Percentiles rank a stretch among this genome's conserved stretches.
phyloP scores from a whole-genome alignment of 2,888 invertebrate species.

The Eupithecia exiguata region DNA sequence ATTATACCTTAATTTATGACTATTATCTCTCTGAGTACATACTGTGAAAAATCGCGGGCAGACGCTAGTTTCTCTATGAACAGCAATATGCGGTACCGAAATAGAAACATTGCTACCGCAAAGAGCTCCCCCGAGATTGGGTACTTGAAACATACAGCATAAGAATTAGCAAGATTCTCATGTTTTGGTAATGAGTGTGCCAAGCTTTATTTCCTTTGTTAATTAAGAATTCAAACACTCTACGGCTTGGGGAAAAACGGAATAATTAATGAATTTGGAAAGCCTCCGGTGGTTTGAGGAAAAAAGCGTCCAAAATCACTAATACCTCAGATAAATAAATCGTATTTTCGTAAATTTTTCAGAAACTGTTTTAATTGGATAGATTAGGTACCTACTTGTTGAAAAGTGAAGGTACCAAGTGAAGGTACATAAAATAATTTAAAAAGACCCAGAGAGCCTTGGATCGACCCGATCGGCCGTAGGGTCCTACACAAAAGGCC shows the following conservation, averaged over 20 bases:
- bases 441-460: too few relatives aligned
- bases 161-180: conserved; percentile 26
- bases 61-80: background rate
- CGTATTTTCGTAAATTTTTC: background rate
- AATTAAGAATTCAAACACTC: conserved; percentile 38
- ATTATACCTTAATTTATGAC: background rate
- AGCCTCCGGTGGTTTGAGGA: background rate
- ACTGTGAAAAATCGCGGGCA: background rate
- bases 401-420: too few relatives aligned
- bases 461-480: too few relatives aligned
- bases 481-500: too few relatives aligned
- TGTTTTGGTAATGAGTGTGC: conserved; percentile 35
- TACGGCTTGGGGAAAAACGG: conserved; percentile 16
- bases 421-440: too few relatives aligned
- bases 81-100: background rate
- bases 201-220: conserved; percentile 33
- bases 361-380: background rate
- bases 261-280: conserved; percentile 27
- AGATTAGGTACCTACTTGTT: too few relatives aligned
- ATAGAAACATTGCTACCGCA: conserved; percentile 2
- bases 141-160: conserved; percentile 15
- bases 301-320: background rate
- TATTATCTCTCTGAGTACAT: background rate
- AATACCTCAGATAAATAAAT: background rate
- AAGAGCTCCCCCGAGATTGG: conserved; percentile 12